Conservation (phyloP, 2,888 invertebrate species). For the Artemia sp. region DNA sequence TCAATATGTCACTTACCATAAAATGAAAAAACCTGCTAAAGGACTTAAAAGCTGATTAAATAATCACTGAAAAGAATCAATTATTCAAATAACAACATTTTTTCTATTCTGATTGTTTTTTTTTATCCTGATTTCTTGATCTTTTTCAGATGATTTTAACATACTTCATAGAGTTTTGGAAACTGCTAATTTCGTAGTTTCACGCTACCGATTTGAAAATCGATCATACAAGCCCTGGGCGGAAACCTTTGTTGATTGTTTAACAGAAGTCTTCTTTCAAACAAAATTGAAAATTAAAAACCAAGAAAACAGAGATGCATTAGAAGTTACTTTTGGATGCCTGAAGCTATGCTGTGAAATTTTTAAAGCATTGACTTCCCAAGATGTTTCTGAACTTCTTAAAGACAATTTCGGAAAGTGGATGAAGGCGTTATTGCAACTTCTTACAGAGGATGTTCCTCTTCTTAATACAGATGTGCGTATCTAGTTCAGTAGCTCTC, state of each 20-base stretch:
- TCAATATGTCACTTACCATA: no score
- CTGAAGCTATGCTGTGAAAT: slow-evolving; percentile 77
- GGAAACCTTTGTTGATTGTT: slow-evolving; percentile 87
- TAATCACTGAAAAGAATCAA: no score
- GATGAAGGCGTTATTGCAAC: slow-evolving; percentile 76
- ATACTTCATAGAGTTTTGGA: slow-evolving; percentile 82
- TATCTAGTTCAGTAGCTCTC: slow-evolving; percentile 19
- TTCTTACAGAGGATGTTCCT: slow-evolving; percentile 61
- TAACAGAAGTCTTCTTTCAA: slow-evolving; percentile 74
- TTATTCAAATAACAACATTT: no score
- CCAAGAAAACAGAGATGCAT: slow-evolving; percentile 55
- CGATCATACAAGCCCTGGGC: slow-evolving; percentile 86
- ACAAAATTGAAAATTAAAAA: slow-evolving; percentile 67
- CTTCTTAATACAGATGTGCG: slow-evolving; percentile 48
- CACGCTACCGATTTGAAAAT: slow-evolving; percentile 85
- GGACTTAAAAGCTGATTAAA: no score
- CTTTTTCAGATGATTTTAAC: slow-evolving; percentile 61
- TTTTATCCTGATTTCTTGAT: no score
- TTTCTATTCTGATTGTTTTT: no score
- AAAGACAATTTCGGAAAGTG: slow-evolving; percentile 91
- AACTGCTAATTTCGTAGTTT: slow-evolving; percentile 91
- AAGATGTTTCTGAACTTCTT: slow-evolving; percentile 96
- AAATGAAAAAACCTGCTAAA: no score
- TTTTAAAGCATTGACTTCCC: slow-evolving; percentile 89
- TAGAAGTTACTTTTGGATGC: slow-evolving; percentile 73